Percentiles rank a stretch among this genome's conserved stretches.
phyloP scores from a whole-genome alignment of 2,888 invertebrate species.

The Spisula solida region DNA sequence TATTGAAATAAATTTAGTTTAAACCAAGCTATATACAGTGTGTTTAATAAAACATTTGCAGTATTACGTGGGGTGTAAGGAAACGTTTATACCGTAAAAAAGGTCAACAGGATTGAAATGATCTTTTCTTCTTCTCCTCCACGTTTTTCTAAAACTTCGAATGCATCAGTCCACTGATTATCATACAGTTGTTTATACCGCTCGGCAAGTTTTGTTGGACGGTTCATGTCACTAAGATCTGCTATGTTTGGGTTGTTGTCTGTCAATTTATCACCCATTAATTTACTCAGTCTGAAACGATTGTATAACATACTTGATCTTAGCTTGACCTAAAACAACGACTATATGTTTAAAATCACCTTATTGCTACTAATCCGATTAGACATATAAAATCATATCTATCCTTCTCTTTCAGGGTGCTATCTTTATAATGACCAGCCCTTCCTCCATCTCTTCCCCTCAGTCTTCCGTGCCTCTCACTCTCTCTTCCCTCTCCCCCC shows the following conservation, averaged over 20 bases:
- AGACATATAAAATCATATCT: too few relatives aligned
- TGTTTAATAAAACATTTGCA: neutral
- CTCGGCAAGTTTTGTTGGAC: neutral
- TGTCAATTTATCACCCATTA: neutral
- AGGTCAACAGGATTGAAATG: neutral
- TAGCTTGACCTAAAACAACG: too few relatives aligned
- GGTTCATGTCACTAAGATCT: neutral
- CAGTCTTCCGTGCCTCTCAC: too few relatives aligned
- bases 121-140: neutral
- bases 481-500: too few relatives aligned
- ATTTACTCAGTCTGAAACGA: neutral
- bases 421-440: too few relatives aligned
- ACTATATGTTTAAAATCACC: too few relatives aligned
- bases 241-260: neutral
- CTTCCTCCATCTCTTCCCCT: too few relatives aligned
- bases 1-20: too few relatives aligned
- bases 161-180: conserved; percentile 4
- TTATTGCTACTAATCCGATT: too few relatives aligned
- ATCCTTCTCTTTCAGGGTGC: too few relatives aligned
- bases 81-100: neutral
- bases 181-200: neutral
- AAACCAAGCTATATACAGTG: too few relatives aligned
- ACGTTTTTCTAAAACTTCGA: neutral
- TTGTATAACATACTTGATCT: too few relatives aligned
- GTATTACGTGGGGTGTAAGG: neutral